Evolutionary conservation across 2,888 invertebrate genomes (phyloP), one percentile per base, ranked within the genome.

Genomic region (Brachycybe producta): DNA sequence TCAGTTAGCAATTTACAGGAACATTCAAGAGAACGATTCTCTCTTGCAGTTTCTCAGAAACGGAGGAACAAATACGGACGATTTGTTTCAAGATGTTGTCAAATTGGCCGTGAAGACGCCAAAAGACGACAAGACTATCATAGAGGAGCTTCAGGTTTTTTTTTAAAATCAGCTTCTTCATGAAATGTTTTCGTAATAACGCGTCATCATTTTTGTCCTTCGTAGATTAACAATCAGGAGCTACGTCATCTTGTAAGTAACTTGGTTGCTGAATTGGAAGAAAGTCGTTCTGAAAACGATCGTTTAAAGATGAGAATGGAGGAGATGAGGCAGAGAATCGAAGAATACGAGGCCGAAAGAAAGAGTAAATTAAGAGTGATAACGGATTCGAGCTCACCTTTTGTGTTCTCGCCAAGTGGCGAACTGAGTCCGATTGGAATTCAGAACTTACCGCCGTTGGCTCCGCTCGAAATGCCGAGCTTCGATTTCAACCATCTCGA

Each of bases 401-500:
- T 44, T 27, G 44, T 54, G 17, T 11, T 52, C 54, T 51, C 59
- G 58, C 56, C 62, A 57, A 56, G 61, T 62, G 34, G 62, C 60
- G 58, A 61, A 42, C 52, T 58, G 11, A 57, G 57, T 49, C 58
- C 58, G 4, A 58, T 58, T 32, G 52, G n/a, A 8, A 38, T 49
- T 11, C 26, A 60, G 28, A 63, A 67, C 13, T 58, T 75, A 50
- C 74, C 75, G 27, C 67, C 70, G 1, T 62, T 77, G 38, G 71
- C 74, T 28, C 77, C 78, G 5, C 65, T 78, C n/a, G 77, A 77
- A 64, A 72, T 77, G 70, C 77, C 77, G 19, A 68, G 70, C 49
- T 76, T 77, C 61, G 75, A 77, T 60, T 74, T 73, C 61, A 51
- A n/a, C n/a, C n/a, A 43, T 24, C 42, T 42, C 13, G 34, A 42